Evolutionary conservation across 2,888 invertebrate species (phyloP), one percentile per base, ranked within the genome.

Genomic region (Rotaria sp.): DNA sequence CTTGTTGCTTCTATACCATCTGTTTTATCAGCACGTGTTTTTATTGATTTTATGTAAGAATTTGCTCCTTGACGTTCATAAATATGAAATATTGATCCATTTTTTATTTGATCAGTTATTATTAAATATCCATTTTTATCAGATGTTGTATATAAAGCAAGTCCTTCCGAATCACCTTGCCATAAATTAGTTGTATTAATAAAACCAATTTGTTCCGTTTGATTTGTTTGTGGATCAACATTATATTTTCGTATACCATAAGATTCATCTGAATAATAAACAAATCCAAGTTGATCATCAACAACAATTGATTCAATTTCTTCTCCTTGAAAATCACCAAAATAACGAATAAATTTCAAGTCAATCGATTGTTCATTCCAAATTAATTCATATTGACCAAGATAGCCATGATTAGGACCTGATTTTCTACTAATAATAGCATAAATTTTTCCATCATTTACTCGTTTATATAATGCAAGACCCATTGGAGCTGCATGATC

Each of bases 271-370:
- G 45, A 80, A 80, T 80, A 80, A 45, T 80, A 80, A n/a, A 80
- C 26, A 45, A 13, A 45, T 13, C 80, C 80, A n/a, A 80, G n/a
- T 80, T 80, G 45, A 80, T 80, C 80, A 45, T 80, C 80, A 26
- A 80, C 45, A 13, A 80, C 80, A n/a, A 80, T 80, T 13, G 80
- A 80, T 80, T 80, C 80, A 26, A 80, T 80, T 80, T 80, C 80
- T 45, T 0, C 0, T 45, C 45, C 80, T n/a, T 45, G n/a, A 45
- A 13, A 80, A 45, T 80, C 45, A 45, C 80, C 80, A 45, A 80
- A 41, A 80, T 80, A 80, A 45, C 80, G 80, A 80, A 80, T 45
- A 45, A 80, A 80, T 80, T 80, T 45, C 15, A 80, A 45, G 45
- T 80, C 80, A 5, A 80, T 45, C n/a, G 26, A 45, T 45, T n/a